Percentiles rank a stretch among this genome's conserved stretches.
Conservation (phyloP, 92 coral and sea anemone species). For the Phenganax subtilis region DNA sequence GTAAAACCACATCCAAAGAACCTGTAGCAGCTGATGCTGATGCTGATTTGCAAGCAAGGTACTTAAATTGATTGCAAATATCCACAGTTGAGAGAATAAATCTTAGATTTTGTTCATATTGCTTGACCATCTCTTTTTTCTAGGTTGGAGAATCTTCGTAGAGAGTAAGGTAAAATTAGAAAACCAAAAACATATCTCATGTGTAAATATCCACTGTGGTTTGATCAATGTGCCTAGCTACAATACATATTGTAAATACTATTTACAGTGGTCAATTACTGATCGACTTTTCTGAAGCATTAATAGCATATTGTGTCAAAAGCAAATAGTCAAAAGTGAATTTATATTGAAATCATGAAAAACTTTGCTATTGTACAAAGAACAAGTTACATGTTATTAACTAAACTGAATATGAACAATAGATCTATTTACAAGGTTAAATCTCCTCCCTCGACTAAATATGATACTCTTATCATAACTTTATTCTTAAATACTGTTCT, state of each 20-base stretch:
- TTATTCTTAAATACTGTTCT: neutral
- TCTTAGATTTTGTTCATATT: neutral
- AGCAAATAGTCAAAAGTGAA: neutral
- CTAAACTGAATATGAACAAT: constrained; percentile 3
- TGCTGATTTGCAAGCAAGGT: constrained; percentile 97
- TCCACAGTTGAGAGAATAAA: no score
- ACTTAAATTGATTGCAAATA: neutral
- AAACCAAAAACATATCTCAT: neutral
- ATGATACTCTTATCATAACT: neutral
- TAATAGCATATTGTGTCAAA: no score
- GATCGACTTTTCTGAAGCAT: no score
- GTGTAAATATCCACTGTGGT: constrained; percentile 10
- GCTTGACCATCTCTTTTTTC: neutral
- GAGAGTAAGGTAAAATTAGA: constrained; percentile 48
- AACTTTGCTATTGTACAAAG: neutral
- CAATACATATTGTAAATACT: constrained; percentile 1
- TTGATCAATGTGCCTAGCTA: neutral
- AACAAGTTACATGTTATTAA: neutral
- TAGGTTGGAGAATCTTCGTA: constrained; percentile 78
- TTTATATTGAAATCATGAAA: neutral
- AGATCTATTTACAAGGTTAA: neutral
- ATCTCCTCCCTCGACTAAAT: neutral
- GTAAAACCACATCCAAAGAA: constrained; percentile 59
- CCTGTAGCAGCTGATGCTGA: constrained; percentile 93
- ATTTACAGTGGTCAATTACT: neutral